Conservation (phyloP, 2,113 vertebrate species). For the Pelusios castaneus region DNA sequence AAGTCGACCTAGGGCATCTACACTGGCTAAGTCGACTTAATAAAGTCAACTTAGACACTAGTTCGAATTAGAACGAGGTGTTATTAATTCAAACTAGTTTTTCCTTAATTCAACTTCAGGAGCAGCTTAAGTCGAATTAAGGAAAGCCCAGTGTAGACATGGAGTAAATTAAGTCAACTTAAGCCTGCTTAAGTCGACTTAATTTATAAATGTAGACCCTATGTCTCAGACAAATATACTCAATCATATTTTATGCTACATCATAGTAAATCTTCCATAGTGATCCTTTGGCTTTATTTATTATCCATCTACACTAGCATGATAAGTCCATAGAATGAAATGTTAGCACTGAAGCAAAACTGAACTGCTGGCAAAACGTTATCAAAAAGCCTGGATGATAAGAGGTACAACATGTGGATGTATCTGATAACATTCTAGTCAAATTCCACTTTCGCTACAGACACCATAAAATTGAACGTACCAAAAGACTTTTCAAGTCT, state of each 20-base stretch:
- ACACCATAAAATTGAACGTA: background rate
- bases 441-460: background rate
- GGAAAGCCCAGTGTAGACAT: no score
- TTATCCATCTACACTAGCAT: fast-evolving
- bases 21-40: no score
- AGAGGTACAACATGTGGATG: background rate
- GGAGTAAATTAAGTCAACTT: no score
- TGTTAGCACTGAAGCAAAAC: background rate
- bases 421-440: background rate
- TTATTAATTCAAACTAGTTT: no score
- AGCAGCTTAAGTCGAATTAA: no score
- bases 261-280: background rate
- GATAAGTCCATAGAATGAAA: background rate
- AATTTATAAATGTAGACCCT: background rate
- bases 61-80: no score
- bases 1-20: no score
- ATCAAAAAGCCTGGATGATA: background rate
- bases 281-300: background rate
- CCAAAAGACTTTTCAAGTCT: background rate
- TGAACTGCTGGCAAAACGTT: background rate
- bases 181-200: no score
- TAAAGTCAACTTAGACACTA: no score
- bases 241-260: background rate
- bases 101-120: no score
- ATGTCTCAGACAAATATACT: background rate